Base-by-base conservation (phyloP, 2,113 vertebrate genomes). In the Probosciger aterrimus region DNA sequence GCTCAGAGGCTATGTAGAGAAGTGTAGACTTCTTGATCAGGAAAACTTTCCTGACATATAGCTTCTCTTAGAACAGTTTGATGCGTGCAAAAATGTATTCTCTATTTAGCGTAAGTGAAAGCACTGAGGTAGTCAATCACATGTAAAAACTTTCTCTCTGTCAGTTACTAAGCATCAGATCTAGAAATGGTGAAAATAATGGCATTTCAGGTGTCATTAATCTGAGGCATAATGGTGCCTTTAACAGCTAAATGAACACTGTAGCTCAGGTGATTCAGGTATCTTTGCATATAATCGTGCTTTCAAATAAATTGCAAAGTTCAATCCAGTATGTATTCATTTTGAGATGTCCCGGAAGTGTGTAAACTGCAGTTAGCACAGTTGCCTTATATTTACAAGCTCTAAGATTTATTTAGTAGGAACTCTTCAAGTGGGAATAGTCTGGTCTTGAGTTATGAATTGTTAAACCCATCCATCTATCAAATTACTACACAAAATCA, bases 191-290 rank as follows among this genome's bases (percentile, higher is more conserved):
- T 88, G 88, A 92, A 94, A 95, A 92, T 95, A 67, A 84, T 73
- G 73, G 53, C 65, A 86, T 95, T 95, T 88, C 71, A 81, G 83
- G 91, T 87, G 91, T 84, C 92, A 89, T 96, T 96, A 94, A 96
- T 97, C 93, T 63, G 6, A 44, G 83, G 49, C 55, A 94, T 53
- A 90, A 81, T 84, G 74, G 85, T 81, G 53, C 90, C 92, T 94
- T 90, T 41, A 96, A 73, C 95, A 95, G 91, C 90, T 92, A 90
- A 94, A 80, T 80, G 93, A 82, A 55, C 0, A 1, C 92, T 88
- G 73, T 76, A 92, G 93, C 93, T 95, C 79, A 76, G 92, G 82
- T 90, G 90, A 22, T 81, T 93, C 85, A 79, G 94, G 82, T 93
- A 27, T 74, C 93, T 94, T 81, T 96, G 96, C 92, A 92, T 82